Base-by-base conservation (phyloP, 2,113 vertebrate genomes). In the Rhineura floridana region DNA sequence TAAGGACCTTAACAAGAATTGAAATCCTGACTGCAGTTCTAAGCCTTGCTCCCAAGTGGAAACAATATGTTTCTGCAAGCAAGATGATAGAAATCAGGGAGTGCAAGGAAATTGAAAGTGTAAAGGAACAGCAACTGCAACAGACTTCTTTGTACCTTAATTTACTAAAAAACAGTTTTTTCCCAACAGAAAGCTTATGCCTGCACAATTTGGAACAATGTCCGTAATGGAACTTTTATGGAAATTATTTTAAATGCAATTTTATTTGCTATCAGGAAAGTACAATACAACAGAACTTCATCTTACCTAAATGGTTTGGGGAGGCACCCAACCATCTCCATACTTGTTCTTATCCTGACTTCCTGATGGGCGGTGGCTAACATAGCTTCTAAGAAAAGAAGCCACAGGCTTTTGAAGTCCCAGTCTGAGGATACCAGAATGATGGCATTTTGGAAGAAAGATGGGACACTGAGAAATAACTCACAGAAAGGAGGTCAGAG, bases 71-170 rank as follows among this genome's bases (percentile, higher is more conserved):
- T 91, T 93, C 87, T 69, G 4, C 42, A 73, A 76, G 59, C 79
- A 90, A 88, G 84, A 62, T 67, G 28, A 69, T 15, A 91, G 73
- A 63, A 91, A 81, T 50, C 6, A 86, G 3, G 19, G 42, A 84
- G 9, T 87, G 65, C 76, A 90, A 88, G 72, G 87, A 92, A 87
- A 87, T 33, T 87, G 63, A 62, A 88, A 84, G 2, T 46, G n/a
- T 1, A 87, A 87, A 88, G 62, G 55, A 15, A 62, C 10, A 1
- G 87, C 73, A 90, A 39, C 5, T 52, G 65, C 42, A 42, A 59
- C 42, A 88, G 7, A 36, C 4, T 1, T 36, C 67, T 92, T 83
- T 84, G 28, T 84, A 36, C 75, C 1, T 69, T 86, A 72, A n/a
- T 84, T 85, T 65, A 81, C 52, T 8, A 15, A 87, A 91, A 42